Conservation (phyloP, 2,113 vertebrate genomes). For the Sylvietta virens region DNA sequence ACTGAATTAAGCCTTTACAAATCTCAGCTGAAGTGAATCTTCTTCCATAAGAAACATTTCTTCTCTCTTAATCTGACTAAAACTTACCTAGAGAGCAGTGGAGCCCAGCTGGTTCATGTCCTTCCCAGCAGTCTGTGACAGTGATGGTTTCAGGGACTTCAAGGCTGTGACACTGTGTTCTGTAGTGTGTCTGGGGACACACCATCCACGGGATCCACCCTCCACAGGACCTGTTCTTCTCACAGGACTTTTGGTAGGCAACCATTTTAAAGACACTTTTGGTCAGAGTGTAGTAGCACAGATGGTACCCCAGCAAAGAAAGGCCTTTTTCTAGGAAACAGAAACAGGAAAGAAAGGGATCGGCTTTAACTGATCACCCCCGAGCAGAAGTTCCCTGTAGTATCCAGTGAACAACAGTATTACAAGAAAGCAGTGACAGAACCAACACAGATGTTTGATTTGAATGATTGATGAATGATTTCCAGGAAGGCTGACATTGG, state of each 20-base stretch:
- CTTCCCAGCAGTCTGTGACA: conserved; percentile 79
- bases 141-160: conserved; percentile 59
- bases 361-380: background rate
- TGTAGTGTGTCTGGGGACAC: conserved; percentile 74
- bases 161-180: conserved; percentile 49
- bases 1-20: background rate
- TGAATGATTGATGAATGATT: too few species aligned
- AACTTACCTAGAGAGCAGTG: conserved; percentile 85
- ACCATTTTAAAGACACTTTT: conserved; percentile 59
- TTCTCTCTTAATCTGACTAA: background rate
- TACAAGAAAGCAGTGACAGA: background rate
- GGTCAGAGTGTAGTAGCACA: conserved; percentile 75
- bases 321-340: conserved; percentile 72
- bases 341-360: background rate
- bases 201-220: conserved; percentile 82
- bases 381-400: background rate
- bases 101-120: conserved; percentile 81
- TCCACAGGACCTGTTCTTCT: conserved; percentile 68
- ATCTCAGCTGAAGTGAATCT: background rate
- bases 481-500: background rate
- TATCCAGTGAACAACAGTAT: background rate
- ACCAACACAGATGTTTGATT: background rate
- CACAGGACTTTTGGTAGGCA: conserved; percentile 63
- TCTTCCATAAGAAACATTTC: background rate
- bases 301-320: conserved; percentile 77